These are phyloP conservation scores for Diceros bicornis DNA, from an alignment of 2,797 vertebrate species.

Conservation along the genomic window DNA sequence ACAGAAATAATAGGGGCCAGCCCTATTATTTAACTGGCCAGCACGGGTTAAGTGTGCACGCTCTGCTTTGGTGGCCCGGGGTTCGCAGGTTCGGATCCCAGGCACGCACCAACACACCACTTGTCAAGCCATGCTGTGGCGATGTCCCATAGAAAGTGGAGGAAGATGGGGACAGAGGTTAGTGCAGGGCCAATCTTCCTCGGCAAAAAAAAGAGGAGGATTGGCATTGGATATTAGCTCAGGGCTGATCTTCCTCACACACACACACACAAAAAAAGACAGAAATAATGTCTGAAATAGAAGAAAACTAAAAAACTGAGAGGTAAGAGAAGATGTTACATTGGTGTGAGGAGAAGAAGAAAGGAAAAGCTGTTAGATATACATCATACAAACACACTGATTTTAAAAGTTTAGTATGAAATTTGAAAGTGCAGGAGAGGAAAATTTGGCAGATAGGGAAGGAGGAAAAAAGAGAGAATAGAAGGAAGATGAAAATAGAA, in stretches of 20 bases:
- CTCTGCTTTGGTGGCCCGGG: no score
- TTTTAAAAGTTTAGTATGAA: not conserved
- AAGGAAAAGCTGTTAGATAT: not conserved
- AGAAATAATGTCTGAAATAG: not conserved
- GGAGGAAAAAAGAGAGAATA: not conserved
- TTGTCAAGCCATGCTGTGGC: no score
- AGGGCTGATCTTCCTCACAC: no score
- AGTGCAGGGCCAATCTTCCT: no score
- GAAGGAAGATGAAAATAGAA: not conserved
- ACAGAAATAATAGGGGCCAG: not conserved
- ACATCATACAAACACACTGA: not conserved
- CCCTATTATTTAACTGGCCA: no score
- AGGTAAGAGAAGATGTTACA: not conserved
- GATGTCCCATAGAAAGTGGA: no score
- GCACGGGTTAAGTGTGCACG: no score
- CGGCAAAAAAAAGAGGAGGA: no score
- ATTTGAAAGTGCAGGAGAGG: not conserved
- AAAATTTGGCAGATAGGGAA: not conserved
- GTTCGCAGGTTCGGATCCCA: no score
- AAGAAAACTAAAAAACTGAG: not conserved
- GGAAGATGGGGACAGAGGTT: no score
- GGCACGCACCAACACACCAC: no score
- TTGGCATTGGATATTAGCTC: no score
- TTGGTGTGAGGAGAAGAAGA: not conserved
- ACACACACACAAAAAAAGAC: not conserved